Conservation (phyloP, 2,113 vertebrate genomes). For the Nibea albiflora region DNA sequence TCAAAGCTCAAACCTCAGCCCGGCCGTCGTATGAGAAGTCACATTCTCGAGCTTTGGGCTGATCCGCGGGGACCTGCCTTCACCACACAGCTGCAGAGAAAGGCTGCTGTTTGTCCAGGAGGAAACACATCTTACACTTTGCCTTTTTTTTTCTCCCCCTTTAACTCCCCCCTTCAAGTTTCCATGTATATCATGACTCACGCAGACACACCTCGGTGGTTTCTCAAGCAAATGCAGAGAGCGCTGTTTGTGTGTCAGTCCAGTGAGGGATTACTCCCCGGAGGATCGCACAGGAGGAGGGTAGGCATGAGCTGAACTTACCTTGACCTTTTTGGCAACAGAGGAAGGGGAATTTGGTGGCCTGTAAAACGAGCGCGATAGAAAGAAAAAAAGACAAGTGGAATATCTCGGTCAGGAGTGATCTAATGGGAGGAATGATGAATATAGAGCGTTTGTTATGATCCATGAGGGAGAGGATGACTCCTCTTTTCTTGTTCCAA, state of each 20-base stretch:
- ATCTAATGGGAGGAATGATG: slow-evolving; percentile 65
- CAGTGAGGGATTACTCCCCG: slow-evolving; percentile 35
- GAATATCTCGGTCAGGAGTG: slow-evolving; percentile 53
- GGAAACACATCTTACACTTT: slow-evolving; percentile 12
- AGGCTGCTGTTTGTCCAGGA: slow-evolving; percentile 37
- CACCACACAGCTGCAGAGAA: slow-evolving; percentile 11
- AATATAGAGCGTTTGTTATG: slow-evolving; percentile 54
- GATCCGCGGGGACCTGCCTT: slow-evolving; percentile 54
- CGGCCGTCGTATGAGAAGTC: slow-evolving; percentile 62
- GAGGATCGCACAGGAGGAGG: slow-evolving; percentile 39
- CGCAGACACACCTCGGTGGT: slow-evolving; percentile 46
- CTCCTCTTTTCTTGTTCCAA: slow-evolving; percentile 62
- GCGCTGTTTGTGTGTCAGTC: neutral
- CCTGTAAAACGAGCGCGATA: slow-evolving; percentile 18
- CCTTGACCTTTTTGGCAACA: slow-evolving; percentile 63
- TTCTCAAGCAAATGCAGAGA: slow-evolving; percentile 30
- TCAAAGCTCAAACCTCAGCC: slow-evolving; percentile 69
- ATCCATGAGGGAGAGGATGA: slow-evolving; percentile 51
- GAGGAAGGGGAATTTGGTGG: slow-evolving; percentile 36
- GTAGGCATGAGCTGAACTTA: slow-evolving; percentile 58
- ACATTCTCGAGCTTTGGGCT: slow-evolving; percentile 64
- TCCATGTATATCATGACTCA: slow-evolving; percentile 45
- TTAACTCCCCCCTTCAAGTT: neutral
- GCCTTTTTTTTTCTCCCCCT: neutral
- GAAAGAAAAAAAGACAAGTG: slow-evolving; percentile 11